These are phyloP conservation scores for Drosophila nr. perissopoda DNA, from an alignment of 2,888 invertebrate species.

Conservation along the genomic window DNA sequence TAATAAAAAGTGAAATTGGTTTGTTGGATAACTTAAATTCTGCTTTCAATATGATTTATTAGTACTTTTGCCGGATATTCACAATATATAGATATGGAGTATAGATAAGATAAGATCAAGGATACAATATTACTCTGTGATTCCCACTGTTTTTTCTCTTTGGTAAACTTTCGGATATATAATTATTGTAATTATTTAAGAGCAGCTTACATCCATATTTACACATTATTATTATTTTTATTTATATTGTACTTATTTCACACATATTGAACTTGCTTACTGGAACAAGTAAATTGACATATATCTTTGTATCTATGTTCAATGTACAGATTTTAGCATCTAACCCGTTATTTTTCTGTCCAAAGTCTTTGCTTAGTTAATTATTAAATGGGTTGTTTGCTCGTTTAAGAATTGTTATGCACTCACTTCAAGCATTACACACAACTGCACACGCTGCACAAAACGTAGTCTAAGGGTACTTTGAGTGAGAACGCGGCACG, in stretches of 20 bases:
- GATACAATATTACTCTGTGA: too few relatives aligned
- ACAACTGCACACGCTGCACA: slow-evolving; percentile 36
- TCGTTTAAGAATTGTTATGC: slow-evolving; percentile 45
- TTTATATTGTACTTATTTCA: slow-evolving; percentile 2
- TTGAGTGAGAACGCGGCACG: slow-evolving; percentile 5
- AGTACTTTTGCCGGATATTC: background rate
- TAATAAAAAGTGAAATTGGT: background rate
- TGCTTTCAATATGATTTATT: background rate
- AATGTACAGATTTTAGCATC: slow-evolving; percentile 10
- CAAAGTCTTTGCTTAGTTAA: slow-evolving; percentile 47
- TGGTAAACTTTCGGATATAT: background rate
- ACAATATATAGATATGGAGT: background rate
- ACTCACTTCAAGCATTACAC: slow-evolving; percentile 29
- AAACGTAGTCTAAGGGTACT: background rate
- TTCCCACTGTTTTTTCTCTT: too few relatives aligned
- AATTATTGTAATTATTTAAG: slow-evolving; percentile 8
- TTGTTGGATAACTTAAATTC: background rate
- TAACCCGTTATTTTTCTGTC: slow-evolving; percentile 23
- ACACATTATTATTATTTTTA: too few relatives aligned
- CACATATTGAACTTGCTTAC: background rate
- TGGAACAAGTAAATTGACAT: background rate
- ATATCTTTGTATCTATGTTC: background rate
- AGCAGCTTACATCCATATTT: slow-evolving; percentile 13
- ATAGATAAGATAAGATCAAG: background rate
- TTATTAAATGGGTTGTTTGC: slow-evolving; percentile 61